Base-by-base conservation (phyloP, 2,888 invertebrate genomes). In the Exocentrus adspersus region DNA sequence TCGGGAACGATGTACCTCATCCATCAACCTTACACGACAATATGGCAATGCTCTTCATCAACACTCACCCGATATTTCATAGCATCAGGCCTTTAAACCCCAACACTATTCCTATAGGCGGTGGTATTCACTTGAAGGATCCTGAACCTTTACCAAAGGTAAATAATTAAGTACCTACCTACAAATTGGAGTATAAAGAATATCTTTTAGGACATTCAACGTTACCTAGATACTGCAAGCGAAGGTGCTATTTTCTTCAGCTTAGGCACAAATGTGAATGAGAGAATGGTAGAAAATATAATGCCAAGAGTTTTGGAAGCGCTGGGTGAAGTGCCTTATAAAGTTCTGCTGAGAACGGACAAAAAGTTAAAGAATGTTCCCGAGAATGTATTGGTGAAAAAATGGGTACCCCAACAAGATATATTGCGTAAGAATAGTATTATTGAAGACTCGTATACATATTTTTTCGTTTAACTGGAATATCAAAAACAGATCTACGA, bases 351-450 rank as follows among this genome's bases (percentile, higher is more conserved):
- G 62, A 72, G 71, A 59, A 52, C 63, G 4, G 54, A 66, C 16
- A 16, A 46, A 20, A 24, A 66, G 7, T 37, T 71, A 12, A 41
- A 63, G 2, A 54, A 65, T 32, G 42, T 76, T 28, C 76, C 79
- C 2, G 20, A 65, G 14, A 81, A 82, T 70, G 77, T 83, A 0
- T 70, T 67, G 51, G 61, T 79, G 4, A 57, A 60, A 16, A 77
- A 79, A 45, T 83, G 81, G 78, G 62, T 78, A 41, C 76, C 79
- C 0, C 79, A 80, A 64, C 76, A 76, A 57, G 78, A 77, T 62
- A 63, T 80, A 28, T 64, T 79, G 37, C 70, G 78, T 77, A 70
- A 71, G 69, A 37, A n/a, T n/a, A n/a, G n/a, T n/a, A n/a, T n/a
- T n/a, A n/a, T n/a, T n/a, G n/a, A n/a, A n/a, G n/a, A n/a, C n/a